Conservation (phyloP, 2,113 vertebrate genomes). For the Podiceps cristatus region DNA sequence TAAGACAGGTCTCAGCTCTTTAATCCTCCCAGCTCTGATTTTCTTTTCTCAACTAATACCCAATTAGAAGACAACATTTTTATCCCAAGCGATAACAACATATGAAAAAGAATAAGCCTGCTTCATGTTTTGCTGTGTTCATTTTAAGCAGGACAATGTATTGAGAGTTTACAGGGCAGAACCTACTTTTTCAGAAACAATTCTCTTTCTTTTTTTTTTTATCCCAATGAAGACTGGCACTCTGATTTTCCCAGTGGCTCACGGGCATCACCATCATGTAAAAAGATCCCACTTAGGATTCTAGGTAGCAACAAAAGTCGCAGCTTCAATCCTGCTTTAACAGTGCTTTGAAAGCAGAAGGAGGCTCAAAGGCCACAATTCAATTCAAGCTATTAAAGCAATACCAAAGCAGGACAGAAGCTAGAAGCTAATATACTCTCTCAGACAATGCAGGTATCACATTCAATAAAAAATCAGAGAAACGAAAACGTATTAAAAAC, state of each 20-base stretch:
- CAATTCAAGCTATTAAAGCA: neutral
- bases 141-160: neutral
- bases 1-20: neutral
- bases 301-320: neutral
- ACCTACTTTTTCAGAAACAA: neutral
- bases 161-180: neutral
- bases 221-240: neutral
- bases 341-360: neutral
- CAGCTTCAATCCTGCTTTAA: neutral
- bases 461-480: neutral
- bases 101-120: neutral
- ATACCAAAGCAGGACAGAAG: neutral
- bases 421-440: neutral
- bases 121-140: neutral
- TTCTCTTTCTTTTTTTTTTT: neutral
- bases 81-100: neutral
- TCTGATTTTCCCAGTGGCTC: neutral
- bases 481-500: neutral
- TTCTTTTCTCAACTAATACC: slow-evolving; percentile 37
- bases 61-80: neutral
- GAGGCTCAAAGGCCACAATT: neutral
- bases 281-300: neutral
- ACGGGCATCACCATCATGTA: neutral
- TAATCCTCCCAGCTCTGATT: neutral
- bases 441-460: neutral